A percentile compares a stretch with the other conserved stretches of the same genome.
phyloP scores from a whole-genome alignment of 2,888 invertebrate species.

The Caenorhabditis sp. region DNA sequence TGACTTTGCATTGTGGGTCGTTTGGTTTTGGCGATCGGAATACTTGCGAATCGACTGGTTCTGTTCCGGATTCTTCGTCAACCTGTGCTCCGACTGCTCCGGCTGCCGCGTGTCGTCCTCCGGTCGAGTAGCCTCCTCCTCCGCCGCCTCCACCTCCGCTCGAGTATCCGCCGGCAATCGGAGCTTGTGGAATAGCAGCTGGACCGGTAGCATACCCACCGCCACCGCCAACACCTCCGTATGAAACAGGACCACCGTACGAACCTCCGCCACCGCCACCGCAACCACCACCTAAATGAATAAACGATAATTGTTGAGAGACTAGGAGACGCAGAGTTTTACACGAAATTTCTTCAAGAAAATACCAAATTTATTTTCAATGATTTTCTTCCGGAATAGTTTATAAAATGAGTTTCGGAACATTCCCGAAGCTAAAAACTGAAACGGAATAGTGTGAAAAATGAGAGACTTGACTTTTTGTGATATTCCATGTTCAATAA shows the following conservation, averaged over 20 bases:
- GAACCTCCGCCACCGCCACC: conserved; percentile 25
- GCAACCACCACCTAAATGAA: conserved; percentile 8
- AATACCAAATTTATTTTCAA: too few species aligned
- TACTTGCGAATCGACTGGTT: conserved; percentile 30
- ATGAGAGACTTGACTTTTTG: too few species aligned
- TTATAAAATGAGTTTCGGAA: too few species aligned
- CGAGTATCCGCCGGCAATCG: background rate
- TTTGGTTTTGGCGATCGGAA: conserved; percentile 37
- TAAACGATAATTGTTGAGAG: too few species aligned
- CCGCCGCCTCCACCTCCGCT: conserved; percentile 9
- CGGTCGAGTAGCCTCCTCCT: background rate
- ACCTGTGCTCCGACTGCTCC: conserved; percentile 38
- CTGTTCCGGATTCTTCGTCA: conserved; percentile 26
- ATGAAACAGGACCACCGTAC: conserved; percentile 4
- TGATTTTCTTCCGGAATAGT: too few species aligned
- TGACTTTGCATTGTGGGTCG: conserved; percentile 17
- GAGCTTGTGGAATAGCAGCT: background rate
- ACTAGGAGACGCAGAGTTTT: too few species aligned
- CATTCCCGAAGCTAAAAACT: too few species aligned
- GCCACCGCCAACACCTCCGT: conserved; percentile 7
- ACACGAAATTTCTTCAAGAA: too few species aligned
- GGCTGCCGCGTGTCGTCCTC: conserved; percentile 16
- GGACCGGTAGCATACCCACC: conserved; percentile 10
- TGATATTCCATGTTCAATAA: too few species aligned
- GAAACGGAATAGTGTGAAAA: too few species aligned